Percentiles rank a stretch among this genome's conserved stretches.
Evolutionary conservation across 2,888 invertebrate genomes (phyloP).

Genomic region (Troides oblongomaculatus): DNA sequence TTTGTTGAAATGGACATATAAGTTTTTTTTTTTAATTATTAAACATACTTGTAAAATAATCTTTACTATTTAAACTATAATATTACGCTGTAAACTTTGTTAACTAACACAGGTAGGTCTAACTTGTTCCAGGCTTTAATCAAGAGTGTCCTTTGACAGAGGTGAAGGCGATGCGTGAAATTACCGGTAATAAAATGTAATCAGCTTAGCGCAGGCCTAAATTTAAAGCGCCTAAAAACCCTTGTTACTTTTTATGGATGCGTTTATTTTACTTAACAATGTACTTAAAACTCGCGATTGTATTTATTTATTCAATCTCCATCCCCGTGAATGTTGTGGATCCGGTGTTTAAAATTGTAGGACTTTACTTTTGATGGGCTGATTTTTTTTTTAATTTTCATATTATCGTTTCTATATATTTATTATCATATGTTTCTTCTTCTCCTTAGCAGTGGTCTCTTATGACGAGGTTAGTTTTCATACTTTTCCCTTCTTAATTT

Average conservation of each 20-base stretch:
- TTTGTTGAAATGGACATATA: too few relatives aligned
- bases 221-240: slow-evolving; percentile 26
- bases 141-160: slow-evolving; percentile 17
- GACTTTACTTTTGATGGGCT: background rate
- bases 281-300: slow-evolving; percentile 13
- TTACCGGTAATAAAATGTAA: slow-evolving; percentile 28
- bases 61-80: slow-evolving; percentile 1
- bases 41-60: too few relatives aligned
- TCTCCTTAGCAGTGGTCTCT: too few relatives aligned
- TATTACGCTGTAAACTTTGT: background rate
- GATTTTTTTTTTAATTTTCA: background rate
- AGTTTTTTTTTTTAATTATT: too few relatives aligned
- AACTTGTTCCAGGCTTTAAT: slow-evolving; percentile 16
- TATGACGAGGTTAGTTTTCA: too few relatives aligned
- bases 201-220: slow-evolving; percentile 26
- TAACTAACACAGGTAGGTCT: slow-evolving; percentile 6
- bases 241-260: slow-evolving; percentile 30
- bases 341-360: background rate
- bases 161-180: slow-evolving; percentile 25
- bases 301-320: slow-evolving; percentile 16
- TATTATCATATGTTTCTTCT: too few relatives aligned
- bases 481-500: too few relatives aligned
- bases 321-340: background rate
- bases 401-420: too few relatives aligned
- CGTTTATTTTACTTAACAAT: slow-evolving; percentile 22